A percentile compares a stretch with the other conserved stretches of the same genome.
Evolutionary conservation across 1,140 invertebrate genomes (phyloP).

Genomic region (Daktulosphaira vitifoliae): DNA sequence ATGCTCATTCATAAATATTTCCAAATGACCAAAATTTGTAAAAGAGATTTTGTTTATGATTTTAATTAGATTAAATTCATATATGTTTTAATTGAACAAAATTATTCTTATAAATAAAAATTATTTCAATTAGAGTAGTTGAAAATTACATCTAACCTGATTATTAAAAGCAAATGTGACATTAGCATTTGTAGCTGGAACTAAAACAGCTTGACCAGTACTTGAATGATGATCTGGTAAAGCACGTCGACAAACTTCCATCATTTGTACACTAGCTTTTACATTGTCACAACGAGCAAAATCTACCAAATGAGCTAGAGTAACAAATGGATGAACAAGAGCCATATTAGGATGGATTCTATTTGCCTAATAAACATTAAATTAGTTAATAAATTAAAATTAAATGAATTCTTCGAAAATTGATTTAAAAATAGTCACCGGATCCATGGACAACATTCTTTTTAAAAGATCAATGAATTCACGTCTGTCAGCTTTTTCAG

Average conservation of each 20-base stretch:
- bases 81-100: too few relatives aligned
- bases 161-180: constrained; percentile 85
- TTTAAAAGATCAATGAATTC: constrained; percentile 96
- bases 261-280: constrained; percentile 90
- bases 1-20: too few relatives aligned
- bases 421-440: constrained; percentile 52
- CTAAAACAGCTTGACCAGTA: constrained; percentile 48
- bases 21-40: too few relatives aligned
- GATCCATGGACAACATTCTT: constrained; percentile 95
- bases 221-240: constrained; percentile 44
- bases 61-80: too few relatives aligned
- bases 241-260: constrained; percentile 70
- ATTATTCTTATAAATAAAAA: too few relatives aligned
- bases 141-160: too few relatives aligned
- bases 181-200: constrained; percentile 66
- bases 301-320: constrained; percentile 84
- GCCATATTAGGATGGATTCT: constrained; percentile 92
- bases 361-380: constrained; percentile 56
- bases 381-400: neutral
- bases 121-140: too few relatives aligned
- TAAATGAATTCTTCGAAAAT: neutral
- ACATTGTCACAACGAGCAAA: constrained; percentile 95
- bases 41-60: too few relatives aligned
- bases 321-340: constrained; percentile 89
- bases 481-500: constrained; percentile 89